Percentiles rank a stretch among this genome's conserved stretches.
These are phyloP conservation scores for Ailuropoda melanoleuca DNA, from an alignment of 2,113 vertebrate species.

Conservation along the genomic window DNA sequence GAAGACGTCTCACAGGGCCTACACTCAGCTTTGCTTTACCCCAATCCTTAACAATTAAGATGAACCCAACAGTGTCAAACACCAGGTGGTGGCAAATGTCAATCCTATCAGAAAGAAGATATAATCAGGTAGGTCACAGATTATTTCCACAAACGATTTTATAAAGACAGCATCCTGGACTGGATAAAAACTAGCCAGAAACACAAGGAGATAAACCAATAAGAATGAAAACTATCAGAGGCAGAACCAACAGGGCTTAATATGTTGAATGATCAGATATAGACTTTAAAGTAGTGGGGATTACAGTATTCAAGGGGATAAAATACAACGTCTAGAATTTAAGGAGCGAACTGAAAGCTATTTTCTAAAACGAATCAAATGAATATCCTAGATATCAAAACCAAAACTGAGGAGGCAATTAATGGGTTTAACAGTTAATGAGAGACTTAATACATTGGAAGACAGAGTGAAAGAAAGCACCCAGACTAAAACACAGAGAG, in stretches of 20 bases:
- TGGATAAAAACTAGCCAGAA: background rate
- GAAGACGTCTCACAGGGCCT: background rate
- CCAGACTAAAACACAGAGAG: background rate
- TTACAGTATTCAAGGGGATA: background rate
- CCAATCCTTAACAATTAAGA: background rate
- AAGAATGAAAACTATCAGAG: background rate
- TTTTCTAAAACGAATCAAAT: conserved; percentile 12
- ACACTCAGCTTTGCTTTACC: background rate
- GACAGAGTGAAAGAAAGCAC: background rate
- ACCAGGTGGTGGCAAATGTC: background rate
- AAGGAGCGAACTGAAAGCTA: background rate
- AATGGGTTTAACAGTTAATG: background rate
- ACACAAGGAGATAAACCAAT: background rate
- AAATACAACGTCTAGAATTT: conserved; percentile 1
- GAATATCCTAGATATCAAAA: background rate
- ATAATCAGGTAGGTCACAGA: background rate
- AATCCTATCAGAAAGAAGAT: background rate
- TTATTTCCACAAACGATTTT: background rate
- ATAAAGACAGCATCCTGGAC: background rate
- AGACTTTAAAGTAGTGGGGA: background rate
- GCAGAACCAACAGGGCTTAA: background rate
- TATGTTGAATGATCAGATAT: background rate
- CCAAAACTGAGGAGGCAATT: background rate
- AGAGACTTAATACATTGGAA: background rate
- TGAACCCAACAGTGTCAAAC: background rate